These are phyloP conservation scores for Cyclargus thomasi DNA, from an alignment of 1,140 invertebrate genomes.

Conservation along the genomic window DNA sequence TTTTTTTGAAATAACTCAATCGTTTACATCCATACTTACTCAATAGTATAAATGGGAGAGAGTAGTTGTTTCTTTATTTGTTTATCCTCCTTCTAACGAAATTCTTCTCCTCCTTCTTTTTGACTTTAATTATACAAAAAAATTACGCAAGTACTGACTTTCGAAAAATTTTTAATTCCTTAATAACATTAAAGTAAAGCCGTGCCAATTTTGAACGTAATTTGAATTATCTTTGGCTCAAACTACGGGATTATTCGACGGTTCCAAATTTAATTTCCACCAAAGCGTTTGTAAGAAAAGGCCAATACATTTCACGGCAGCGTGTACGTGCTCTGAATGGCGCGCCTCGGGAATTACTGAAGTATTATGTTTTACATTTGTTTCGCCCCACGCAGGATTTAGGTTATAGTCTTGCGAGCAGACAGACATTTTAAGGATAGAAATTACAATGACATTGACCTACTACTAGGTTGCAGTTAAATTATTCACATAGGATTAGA, in stretches of 20 bases:
- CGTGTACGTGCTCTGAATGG: neutral
- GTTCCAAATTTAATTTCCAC: slow-evolving; percentile 11
- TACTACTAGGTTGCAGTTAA: too few species aligned
- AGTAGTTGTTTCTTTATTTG: too few species aligned
- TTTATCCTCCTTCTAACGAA: too few species aligned
- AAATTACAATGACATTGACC: too few species aligned
- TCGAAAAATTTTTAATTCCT: neutral
- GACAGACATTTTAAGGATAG: neutral
- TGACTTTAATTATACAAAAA: too few species aligned
- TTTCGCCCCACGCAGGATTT: neutral
- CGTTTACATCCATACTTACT: too few species aligned
- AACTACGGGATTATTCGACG: slow-evolving; percentile 2
- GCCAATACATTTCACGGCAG: slow-evolving; percentile 3
- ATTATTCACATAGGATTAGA: too few species aligned
- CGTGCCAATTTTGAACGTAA: neutral
- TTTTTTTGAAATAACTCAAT: too few species aligned
- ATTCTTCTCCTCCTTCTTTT: too few species aligned
- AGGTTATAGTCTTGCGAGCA: neutral
- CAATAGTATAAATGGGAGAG: too few species aligned
- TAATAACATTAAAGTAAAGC: neutral
- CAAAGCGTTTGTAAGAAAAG: slow-evolving; percentile 6
- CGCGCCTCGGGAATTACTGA: neutral
- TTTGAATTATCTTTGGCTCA: neutral
- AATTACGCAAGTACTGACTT: too few species aligned
- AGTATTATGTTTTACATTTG: neutral